A percentile compares a stretch with the other conserved stretches of the same genome.
These are phyloP conservation scores for Uloborus plumipes DNA, from an alignment of 2,888 invertebrate genomes.

Conservation along the genomic window DNA sequence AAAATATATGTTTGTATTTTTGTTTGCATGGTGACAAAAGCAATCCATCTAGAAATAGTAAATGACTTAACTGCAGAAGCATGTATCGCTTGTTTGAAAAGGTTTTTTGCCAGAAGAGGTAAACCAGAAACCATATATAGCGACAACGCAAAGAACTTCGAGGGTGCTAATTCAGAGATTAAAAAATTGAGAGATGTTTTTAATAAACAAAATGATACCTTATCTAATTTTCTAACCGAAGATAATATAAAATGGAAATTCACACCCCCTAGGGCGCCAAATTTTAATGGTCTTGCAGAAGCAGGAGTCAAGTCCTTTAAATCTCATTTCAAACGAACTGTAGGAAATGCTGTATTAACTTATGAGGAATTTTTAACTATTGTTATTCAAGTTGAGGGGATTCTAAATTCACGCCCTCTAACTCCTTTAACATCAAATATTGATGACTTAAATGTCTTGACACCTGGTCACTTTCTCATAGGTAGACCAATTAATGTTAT, in stretches of 20 bases:
- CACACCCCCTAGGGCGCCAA: not conserved
- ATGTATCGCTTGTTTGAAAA: not conserved
- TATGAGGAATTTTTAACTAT: not conserved
- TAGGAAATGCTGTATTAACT: not conserved
- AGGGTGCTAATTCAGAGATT: not conserved
- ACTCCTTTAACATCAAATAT: not conserved
- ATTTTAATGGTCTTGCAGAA: not conserved
- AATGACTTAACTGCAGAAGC: not conserved
- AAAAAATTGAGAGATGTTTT: not conserved
- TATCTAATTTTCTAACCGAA: not conserved
- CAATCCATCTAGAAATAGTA: not conserved
- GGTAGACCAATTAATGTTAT: not conserved
- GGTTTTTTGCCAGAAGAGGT: not conserved
- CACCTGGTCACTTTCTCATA: not conserved
- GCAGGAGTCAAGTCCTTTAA: not conserved
- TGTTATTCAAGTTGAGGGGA: not conserved
- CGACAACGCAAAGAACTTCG: too few species aligned
- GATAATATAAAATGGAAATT: conserved; percentile 2
- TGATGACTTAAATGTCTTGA: not conserved
- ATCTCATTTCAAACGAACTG: not conserved
- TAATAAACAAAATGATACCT: not conserved
- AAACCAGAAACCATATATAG: not conserved
- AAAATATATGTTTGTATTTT: not conserved
- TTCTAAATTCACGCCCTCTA: not conserved
- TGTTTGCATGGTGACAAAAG: not conserved